A percentile compares a stretch with the other conserved stretches of the same genome.
Evolutionary conservation across 2,113 vertebrate genomes (phyloP).

Genomic region (Probosciger aterrimus): DNA sequence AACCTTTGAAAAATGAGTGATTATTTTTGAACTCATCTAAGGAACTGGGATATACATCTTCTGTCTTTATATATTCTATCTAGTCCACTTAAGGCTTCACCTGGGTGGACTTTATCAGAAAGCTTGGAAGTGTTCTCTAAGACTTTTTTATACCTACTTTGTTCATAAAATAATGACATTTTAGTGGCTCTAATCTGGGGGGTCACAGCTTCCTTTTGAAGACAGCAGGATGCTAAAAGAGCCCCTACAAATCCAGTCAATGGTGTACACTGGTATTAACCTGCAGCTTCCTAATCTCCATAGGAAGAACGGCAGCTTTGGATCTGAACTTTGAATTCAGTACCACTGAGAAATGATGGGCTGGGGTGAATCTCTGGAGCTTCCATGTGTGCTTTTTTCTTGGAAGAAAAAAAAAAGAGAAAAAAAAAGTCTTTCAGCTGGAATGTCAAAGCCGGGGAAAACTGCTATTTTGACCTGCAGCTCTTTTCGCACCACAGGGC

Average conservation of each 20-base stretch:
- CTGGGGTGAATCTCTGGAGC: neutral
- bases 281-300: neutral
- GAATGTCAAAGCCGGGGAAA: neutral
- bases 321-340: neutral
- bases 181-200: neutral
- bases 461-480: neutral
- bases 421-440: neutral
- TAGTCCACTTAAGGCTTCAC: neutral
- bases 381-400: neutral
- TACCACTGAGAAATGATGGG: rapidly evolving
- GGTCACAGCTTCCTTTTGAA: neutral
- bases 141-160: neutral
- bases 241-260: neutral
- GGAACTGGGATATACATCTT: neutral
- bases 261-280: rapidly evolving
- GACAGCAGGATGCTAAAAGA: neutral
- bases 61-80: neutral
- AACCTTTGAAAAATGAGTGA: neutral
- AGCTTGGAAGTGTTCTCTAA: neutral
- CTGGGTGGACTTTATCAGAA: neutral
- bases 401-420: rapidly evolving
- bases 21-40: neutral
- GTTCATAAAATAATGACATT: neutral
- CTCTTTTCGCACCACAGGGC: neutral
- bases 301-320: neutral